Conservation (phyloP, 1,140 invertebrate species). For the Trichomalopsis sarcophagae region DNA sequence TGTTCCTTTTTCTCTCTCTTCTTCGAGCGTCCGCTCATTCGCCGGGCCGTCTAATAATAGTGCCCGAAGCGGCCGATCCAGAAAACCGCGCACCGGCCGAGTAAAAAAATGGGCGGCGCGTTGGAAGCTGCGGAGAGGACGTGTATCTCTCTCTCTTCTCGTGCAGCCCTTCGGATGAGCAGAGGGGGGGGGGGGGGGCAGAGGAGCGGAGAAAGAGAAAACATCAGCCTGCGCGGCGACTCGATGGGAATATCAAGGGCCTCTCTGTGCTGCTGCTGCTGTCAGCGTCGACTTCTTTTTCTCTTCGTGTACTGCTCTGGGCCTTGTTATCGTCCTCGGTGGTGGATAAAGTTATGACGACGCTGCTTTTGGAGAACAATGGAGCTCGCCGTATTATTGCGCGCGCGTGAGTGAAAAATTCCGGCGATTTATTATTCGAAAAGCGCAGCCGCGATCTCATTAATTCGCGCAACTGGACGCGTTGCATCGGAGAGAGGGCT, state of each 20-base stretch:
- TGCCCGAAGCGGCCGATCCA: background rate
- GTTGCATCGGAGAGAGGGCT: background rate
- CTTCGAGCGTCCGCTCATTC: background rate
- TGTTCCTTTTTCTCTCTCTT: background rate
- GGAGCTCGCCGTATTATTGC: background rate
- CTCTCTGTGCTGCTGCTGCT: constrained; percentile 49
- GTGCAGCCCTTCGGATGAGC: background rate
- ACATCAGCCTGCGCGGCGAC: constrained; percentile 66
- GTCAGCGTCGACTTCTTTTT: constrained; percentile 51
- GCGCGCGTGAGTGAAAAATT: background rate
- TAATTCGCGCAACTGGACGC: constrained; percentile 19
- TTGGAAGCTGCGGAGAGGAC: constrained; percentile 42
- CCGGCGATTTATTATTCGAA: no score
- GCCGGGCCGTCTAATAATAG: background rate
- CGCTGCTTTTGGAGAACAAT: background rate
- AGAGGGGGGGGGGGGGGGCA: background rate
- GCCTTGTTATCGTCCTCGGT: constrained; percentile 51
- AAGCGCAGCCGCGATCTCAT: constrained; percentile 22
- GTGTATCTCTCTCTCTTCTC: background rate
- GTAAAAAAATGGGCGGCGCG: constrained; percentile 48
- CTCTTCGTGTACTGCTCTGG: constrained; percentile 1
- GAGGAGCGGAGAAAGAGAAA: constrained; percentile 1
- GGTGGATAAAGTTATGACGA: background rate
- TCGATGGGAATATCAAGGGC: constrained; percentile 65
- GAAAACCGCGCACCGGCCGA: background rate